Base-by-base conservation (phyloP, 2,113 vertebrate genomes). In the Etheostoma spectabile region DNA sequence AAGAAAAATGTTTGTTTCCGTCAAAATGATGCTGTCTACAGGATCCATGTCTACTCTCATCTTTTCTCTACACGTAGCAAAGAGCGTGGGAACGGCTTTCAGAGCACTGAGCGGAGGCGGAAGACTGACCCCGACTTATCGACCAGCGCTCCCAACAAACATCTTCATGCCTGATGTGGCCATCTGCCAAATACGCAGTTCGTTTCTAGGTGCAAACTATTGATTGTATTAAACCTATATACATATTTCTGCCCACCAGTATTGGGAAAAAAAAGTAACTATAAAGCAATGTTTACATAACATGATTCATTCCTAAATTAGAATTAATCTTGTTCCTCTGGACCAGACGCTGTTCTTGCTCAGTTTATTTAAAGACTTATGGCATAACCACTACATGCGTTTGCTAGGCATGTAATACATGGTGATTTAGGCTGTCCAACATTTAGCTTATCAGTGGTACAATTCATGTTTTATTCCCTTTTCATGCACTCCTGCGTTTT, bases 31-130 rank as follows among this genome's bases (percentile, higher is more conserved):
- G 63, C 45, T 6, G 72, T 86, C 75, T 74, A 12, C 53, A 75
- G 69, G 74, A 85, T 48, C 10, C 45, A 24, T 8, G 62, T 48
- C 52, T 42, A 24, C 73, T 80, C 87, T 89, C 87, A 82, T 88
- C 63, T 85, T 60, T n/a, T 79, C 46, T 72, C 52, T 61, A 24
- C 77, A n/a, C 15, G 80, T 51, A 86, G 73, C 77, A 85, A 69
- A 80, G 92, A 93, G 91, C 87, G 82, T 89, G 90, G 91, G 91
- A 94, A 94, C 78, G 13, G 57, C 65, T 90, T 82, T 77, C 59
- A 52, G 71, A 84, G 83, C n/a, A 14, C 1, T 7, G 56, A 85
- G 75, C 21, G 84, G 81, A 79, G 88, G 79, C 74, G 88, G 87
- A 55, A 80, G 76, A 33, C 69, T 81, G 92, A 93, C 90, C 90